Base-by-base conservation (phyloP, 2,113 vertebrate species). In the Pedetes capensis region DNA sequence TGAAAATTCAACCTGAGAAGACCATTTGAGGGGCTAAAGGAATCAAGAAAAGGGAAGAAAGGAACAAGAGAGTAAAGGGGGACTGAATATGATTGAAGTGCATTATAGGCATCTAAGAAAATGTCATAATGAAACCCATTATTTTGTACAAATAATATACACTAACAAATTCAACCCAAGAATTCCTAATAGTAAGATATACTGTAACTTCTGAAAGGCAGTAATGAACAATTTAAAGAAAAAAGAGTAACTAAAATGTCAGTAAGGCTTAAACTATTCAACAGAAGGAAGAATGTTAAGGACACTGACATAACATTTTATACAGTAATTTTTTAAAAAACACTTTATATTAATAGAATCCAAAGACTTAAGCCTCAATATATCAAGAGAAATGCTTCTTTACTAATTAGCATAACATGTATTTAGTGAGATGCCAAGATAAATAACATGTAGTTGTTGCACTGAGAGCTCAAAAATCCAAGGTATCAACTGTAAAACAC, bases 391-490 rank as follows among this genome's bases (percentile, higher is more conserved):
- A 91, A 80, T 22, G 17, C 39, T 93, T 90, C 75, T 80, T 87
- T 95, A 68, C n/a, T 61, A 0, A 39, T 84, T 44, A 71, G 18
- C 47, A 94, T 17, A 76, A 63, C 84, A 76, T 75, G 32, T 51
- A 87, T 44, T 82, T 37, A 71, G 3, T 63, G 51, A 42, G 37
- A 85, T 57, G 23, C n/a, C 47, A 93, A 76, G 8, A 91, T 20
- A 20, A 88, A 51, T 64, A 83, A 64, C 14, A 53, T 25, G 34
- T 63, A n/a, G 16, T 64, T 69, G 66, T 71, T 83, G 23, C 34
- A 80, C 93, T 51, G 86, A 89, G 66, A 71, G 55, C 42, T 84
- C 89, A 94, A 96, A 81, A 64, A 87, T 61, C 25, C 80, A 87
- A 92, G 34, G 51, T 11, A 91, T 59, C 59, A 94, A 55, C 32